Percentiles rank a stretch among this genome's conserved stretches.
These are phyloP conservation scores for Upupa epops DNA, from an alignment of 2,113 vertebrate genomes.

Conservation along the genomic window DNA sequence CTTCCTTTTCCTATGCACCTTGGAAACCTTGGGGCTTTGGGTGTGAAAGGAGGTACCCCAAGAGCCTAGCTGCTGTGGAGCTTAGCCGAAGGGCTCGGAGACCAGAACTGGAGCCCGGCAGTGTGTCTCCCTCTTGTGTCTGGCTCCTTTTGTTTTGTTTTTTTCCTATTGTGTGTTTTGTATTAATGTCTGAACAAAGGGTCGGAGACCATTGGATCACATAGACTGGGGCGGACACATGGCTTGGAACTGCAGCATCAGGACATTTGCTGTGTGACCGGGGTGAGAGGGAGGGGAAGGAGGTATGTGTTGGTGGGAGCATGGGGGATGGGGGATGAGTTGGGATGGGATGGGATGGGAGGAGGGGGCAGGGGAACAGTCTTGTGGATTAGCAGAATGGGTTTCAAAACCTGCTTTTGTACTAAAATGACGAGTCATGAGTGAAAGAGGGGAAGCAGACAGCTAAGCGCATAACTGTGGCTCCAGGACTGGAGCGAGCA, in stretches of 20 bases:
- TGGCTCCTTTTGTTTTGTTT: slow-evolving; percentile 67
- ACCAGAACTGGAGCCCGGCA: slow-evolving; percentile 26
- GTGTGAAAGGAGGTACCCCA: slow-evolving; percentile 20
- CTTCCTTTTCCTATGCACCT: slow-evolving; percentile 59
- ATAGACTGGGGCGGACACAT: slow-evolving; percentile 53
- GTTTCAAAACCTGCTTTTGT: slow-evolving; percentile 20
- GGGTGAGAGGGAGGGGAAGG: slow-evolving; percentile 67
- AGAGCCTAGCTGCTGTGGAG: slow-evolving; percentile 46
- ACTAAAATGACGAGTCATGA: background rate
- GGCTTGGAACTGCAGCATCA: slow-evolving; percentile 62
- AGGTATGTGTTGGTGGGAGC: slow-evolving; percentile 52
- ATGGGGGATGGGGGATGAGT: slow-evolving; percentile 53
- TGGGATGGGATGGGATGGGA: background rate
- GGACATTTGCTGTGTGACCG: slow-evolving; percentile 65
- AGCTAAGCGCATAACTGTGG: background rate
- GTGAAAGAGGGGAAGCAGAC: background rate
- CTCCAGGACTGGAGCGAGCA: background rate
- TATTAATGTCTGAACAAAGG: slow-evolving; percentile 62
- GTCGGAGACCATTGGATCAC: slow-evolving; percentile 48
- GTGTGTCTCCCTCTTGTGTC: slow-evolving; percentile 59
- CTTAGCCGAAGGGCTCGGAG: slow-evolving; percentile 32
- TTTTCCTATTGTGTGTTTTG: slow-evolving; percentile 62
- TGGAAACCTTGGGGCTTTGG: slow-evolving; percentile 31
- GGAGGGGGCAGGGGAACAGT: background rate
- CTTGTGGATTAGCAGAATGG: background rate